Evolutionary conservation across 2,113 vertebrate species (phyloP).

Genomic region (Irena cyanogastra): DNA sequence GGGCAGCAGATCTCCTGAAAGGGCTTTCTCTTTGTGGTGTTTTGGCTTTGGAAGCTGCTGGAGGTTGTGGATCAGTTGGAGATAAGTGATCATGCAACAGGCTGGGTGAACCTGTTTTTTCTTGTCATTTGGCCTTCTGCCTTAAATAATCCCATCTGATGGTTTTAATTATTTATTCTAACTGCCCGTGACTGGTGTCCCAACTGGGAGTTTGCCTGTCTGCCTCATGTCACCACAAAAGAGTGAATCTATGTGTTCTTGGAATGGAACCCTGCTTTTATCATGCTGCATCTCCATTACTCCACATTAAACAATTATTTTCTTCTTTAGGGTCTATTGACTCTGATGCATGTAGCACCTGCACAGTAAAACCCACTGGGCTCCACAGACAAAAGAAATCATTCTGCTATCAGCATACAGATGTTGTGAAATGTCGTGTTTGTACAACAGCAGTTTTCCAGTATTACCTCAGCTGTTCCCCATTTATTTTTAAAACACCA

Average conservation of each 20-base stretch:
- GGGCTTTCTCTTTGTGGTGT: not conserved
- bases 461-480: conserved; percentile 48
- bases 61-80: not conserved
- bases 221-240: not conserved
- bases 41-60: not conserved
- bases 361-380: not conserved
- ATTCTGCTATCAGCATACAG: not conserved
- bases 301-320: not conserved
- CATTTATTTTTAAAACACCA: conserved; percentile 34
- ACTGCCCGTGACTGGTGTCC: not conserved
- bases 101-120: not conserved
- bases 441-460: not conserved
- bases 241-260: not conserved
- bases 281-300: not conserved
- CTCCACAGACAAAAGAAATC: not conserved
- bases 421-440: not conserved
- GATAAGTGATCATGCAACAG: not conserved
- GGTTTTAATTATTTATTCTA: conserved; percentile 6
- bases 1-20: not conserved
- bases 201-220: not conserved
- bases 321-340: not conserved
- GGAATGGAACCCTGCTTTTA: not conserved
- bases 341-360: not conserved
- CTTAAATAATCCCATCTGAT: not conserved
- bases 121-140: not conserved